Percentiles rank a stretch among this genome's conserved stretches.
Conservation (phyloP, 2,797 vertebrate species). For the Tenualosa thibaudeaui region DNA sequence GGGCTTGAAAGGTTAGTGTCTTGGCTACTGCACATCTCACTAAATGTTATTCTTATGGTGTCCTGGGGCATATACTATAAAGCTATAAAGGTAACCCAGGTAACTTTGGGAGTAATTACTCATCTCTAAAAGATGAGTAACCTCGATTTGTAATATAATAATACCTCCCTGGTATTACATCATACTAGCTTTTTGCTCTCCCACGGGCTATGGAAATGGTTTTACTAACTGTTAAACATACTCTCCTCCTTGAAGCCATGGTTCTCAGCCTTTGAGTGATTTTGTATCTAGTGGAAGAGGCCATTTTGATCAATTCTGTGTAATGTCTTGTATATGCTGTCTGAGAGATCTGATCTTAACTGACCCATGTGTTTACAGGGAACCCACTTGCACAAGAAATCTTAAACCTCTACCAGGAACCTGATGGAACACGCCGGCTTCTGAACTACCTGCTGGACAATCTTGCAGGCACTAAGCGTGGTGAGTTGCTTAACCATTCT, state of each 20-base stretch:
- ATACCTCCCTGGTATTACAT: not conserved
- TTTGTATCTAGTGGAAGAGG: not conserved
- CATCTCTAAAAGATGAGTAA: not conserved
- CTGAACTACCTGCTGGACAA: slow-evolving; percentile 99
- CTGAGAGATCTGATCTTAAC: not conserved
- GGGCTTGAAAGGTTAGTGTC: slow-evolving; percentile 91
- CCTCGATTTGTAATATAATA: not conserved
- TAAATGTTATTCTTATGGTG: not conserved
- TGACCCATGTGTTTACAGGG: slow-evolving; percentile 70
- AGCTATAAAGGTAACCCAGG: too few relatives aligned
- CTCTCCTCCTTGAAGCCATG: not conserved
- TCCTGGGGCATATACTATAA: too few relatives aligned
- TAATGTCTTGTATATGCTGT: slow-evolving; percentile 23
- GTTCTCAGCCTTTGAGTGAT: not conserved
- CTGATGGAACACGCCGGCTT: slow-evolving; percentile 94
- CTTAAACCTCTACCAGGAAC: slow-evolving; percentile 97
- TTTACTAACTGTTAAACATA: not conserved
- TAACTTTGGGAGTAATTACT: too few relatives aligned
- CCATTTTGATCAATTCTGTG: not conserved
- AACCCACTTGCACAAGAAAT: slow-evolving; percentile 99
- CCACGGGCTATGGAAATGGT: not conserved
- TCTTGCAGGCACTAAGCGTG: slow-evolving; percentile 97
- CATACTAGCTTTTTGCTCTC: not conserved
- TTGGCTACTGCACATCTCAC: not conserved
- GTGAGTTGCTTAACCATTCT: slow-evolving; percentile 74